These are phyloP conservation scores for Epinotia demarniana DNA, from an alignment of 2,888 invertebrate species.

Conservation along the genomic window DNA sequence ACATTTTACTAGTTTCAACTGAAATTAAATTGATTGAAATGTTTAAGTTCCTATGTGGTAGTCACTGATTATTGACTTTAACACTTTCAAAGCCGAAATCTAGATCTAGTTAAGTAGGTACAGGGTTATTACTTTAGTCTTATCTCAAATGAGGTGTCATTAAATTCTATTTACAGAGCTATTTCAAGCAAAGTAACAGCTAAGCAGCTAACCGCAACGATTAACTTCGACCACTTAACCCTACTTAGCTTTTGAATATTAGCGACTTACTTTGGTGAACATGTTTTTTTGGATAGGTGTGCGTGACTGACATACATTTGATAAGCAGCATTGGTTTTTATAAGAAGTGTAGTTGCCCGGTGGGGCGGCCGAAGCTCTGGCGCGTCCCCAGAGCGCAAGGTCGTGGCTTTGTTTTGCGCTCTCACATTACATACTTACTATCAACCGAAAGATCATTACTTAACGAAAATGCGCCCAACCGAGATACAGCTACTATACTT, in stretches of 20 bases:
- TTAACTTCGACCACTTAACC: slow-evolving; percentile 52
- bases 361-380: slow-evolving; percentile 71
- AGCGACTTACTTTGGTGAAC: slow-evolving; percentile 77
- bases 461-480: slow-evolving; percentile 74
- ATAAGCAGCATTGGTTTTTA: slow-evolving; percentile 77
- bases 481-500: slow-evolving; percentile 56
- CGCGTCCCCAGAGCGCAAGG: slow-evolving; percentile 71
- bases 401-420: slow-evolving; percentile 78
- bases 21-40: background rate
- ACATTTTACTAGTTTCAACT: background rate
- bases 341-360: slow-evolving; percentile 70
- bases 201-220: slow-evolving; percentile 23
- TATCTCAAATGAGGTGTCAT: slow-evolving; percentile 39
- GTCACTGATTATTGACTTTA: slow-evolving; percentile 13
- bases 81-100: slow-evolving; percentile 26
- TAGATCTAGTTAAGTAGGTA: slow-evolving; percentile 18
- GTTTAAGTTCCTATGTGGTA: background rate
- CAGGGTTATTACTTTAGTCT: slow-evolving; percentile 20
- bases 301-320: slow-evolving; percentile 79
- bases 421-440: slow-evolving; percentile 73
- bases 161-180: slow-evolving; percentile 38
- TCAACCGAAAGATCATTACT: slow-evolving; percentile 74
- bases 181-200: slow-evolving; percentile 29
- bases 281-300: slow-evolving; percentile 74
- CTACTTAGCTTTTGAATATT: slow-evolving; percentile 46